Evolutionary conservation across 2,113 vertebrate genomes (phyloP).

Genomic region (Nothobranchius kuhntae): DNA sequence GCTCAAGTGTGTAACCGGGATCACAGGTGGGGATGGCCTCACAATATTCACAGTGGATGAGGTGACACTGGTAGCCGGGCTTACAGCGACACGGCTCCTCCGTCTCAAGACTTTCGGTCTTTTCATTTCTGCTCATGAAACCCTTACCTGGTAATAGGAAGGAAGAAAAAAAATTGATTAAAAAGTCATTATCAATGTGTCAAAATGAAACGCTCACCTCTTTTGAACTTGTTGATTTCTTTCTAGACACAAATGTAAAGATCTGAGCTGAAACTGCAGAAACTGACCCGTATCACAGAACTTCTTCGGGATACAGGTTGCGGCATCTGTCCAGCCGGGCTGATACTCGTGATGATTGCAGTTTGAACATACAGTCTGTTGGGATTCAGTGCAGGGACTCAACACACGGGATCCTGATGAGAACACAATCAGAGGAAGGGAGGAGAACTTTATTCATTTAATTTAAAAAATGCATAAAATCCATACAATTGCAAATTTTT

Average conservation of each 20-base stretch:
- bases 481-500: neutral
- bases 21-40: conserved; percentile 81
- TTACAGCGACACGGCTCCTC: conserved; percentile 85
- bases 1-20: conserved; percentile 79
- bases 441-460: too few relatives aligned
- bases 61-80: conserved; percentile 82
- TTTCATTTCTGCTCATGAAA: conserved; percentile 76
- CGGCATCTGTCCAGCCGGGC: conserved; percentile 84
- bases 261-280: neutral
- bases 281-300: conserved; percentile 88
- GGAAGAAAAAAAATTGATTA: too few relatives aligned
- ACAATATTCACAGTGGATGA: conserved; percentile 88
- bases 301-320: conserved; percentile 84
- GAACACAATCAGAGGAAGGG: neutral
- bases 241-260: too few relatives aligned
- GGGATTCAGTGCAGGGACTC: conserved; percentile 76
- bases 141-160: conserved; percentile 80
- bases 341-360: conserved; percentile 87
- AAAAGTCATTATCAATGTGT: too few relatives aligned
- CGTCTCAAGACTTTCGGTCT: conserved; percentile 57
- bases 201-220: too few relatives aligned
- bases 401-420: conserved; percentile 81
- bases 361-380: conserved; percentile 75
- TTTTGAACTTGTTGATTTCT: too few relatives aligned
- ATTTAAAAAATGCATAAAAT: too few relatives aligned